Base-by-base conservation (phyloP, 2,888 invertebrate genomes). In the Microchrysa polita region DNA sequence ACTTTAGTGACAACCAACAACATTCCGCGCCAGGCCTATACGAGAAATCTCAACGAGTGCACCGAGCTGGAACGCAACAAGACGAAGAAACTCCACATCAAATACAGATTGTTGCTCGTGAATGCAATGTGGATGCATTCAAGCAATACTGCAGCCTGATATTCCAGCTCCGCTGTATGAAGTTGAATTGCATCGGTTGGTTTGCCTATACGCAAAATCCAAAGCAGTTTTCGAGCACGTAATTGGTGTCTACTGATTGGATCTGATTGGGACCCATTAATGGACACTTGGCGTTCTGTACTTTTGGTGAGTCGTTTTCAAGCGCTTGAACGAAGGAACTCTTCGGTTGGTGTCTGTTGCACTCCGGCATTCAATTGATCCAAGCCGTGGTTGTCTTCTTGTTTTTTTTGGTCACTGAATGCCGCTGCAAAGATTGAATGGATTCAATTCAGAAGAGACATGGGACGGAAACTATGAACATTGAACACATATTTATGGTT, bases 221-320 rank as follows among this genome's bases (percentile, higher is more conserved):
- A 48, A 65, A 65, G 22, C 48, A 44, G 65, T 65, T 65, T 48
- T 48, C 44, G 44, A 23, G 65, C 65, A 65, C 65, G 53, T 71
- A 71, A 71, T 71, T 71, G 71, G 71, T 71, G 57, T 75, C 73
- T 72, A 63, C 71, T 75, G 75, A 75, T 75, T 75, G 75, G 73
- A 75, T 75, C 75, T 75, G 75, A 75, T 75, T 75, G 75, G 75
- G 55, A 73, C 65, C 73, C 75, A 73, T 72, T 75, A 75, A 75
- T 74, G 73, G 75, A 60, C 60, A 71, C 67, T 57, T 69, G 61
- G 52, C 60, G 53, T 44, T 40, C 52, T 20, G 55, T n/a, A 40
- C 53, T 27, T 27, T 34, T 22, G 18, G 48, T 20, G 4, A 5
- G 52, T 55, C 18, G 52, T 55, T 48, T 34, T 27, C 27, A 12